Percentiles rank a stretch among this genome's conserved stretches.
Evolutionary conservation across 2,113 vertebrate genomes (phyloP).

Genomic region (Phaethon lepturus): DNA sequence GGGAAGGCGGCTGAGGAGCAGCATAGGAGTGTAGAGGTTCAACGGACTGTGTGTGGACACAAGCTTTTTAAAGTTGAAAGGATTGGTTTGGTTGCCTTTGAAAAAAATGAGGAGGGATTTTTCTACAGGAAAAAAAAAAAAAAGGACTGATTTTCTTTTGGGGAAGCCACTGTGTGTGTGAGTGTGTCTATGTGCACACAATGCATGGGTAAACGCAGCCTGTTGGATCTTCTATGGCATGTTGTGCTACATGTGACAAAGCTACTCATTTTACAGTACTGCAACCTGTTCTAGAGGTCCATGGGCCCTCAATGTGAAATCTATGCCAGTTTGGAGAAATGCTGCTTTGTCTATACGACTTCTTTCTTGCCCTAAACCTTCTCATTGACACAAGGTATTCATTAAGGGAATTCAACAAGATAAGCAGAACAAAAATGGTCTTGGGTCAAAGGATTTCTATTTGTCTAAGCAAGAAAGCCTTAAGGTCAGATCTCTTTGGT

Average conservation of each 20-base stretch:
- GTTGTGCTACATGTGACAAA: slow-evolving; percentile 72
- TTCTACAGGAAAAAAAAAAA: not conserved
- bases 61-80: slow-evolving; percentile 31
- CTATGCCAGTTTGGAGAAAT: slow-evolving; percentile 74
- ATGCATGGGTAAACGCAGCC: slow-evolving; percentile 31
- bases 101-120: slow-evolving; percentile 22
- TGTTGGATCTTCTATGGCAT: slow-evolving; percentile 57
- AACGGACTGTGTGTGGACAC: slow-evolving; percentile 7
- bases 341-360: slow-evolving; percentile 78
- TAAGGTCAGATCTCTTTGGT: not conserved
- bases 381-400: slow-evolving; percentile 13
- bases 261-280: slow-evolving; percentile 74
- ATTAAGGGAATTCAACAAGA: slow-evolving; percentile 40
- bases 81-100: slow-evolving; percentile 52
- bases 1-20: not conserved
- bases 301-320: slow-evolving; percentile 79
- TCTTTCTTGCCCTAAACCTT: slow-evolving; percentile 36
- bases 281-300: slow-evolving; percentile 61
- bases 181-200: slow-evolving; percentile 2
- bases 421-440: slow-evolving; percentile 19
- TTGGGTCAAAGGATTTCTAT: slow-evolving; percentile 35
- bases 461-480: slow-evolving; percentile 17
- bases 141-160: slow-evolving; percentile 53
- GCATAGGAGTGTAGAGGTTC: slow-evolving; percentile 20
- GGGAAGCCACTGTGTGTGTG: slow-evolving; percentile 59